Percentiles rank a stretch among this genome's conserved stretches.
phyloP scores from a whole-genome alignment of 2,888 invertebrate genomes.

The Loripinus fragilis region DNA sequence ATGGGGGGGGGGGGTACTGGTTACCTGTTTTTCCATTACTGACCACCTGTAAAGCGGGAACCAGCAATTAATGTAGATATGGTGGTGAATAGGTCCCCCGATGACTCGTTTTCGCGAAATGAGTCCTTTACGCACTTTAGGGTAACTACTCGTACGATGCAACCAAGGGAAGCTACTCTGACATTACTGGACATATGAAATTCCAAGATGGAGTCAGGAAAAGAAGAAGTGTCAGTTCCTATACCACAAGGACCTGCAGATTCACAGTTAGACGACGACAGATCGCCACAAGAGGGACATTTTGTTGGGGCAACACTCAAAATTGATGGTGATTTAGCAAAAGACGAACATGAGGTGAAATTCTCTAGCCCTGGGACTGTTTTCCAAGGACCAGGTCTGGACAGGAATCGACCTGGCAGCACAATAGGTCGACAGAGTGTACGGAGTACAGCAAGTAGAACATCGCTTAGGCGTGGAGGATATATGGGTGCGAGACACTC shows the following conservation, averaged over 20 bases:
- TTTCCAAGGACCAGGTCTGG: conserved; percentile 55
- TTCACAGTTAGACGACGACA: conserved; percentile 71
- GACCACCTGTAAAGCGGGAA: no score
- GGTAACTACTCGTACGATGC: no score
- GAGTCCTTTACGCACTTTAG: no score
- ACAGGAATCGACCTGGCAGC: conserved; percentile 72
- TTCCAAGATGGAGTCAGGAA: conserved; percentile 55
- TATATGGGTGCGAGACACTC: conserved; percentile 58
- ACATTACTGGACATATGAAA: conserved; percentile 18
- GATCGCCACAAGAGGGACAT: conserved; percentile 62
- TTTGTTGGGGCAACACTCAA: conserved; percentile 75
- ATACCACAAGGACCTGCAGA: conserved; percentile 40
- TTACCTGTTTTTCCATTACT: no score
- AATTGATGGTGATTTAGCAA: conserved; percentile 56
- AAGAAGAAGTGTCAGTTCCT: conserved; percentile 28
- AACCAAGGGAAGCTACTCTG: conserved; percentile 28
- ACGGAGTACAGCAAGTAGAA: conserved; percentile 69
- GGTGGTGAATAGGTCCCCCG: no score
- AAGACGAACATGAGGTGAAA: conserved; percentile 27
- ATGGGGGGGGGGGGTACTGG: no score
- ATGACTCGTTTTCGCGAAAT: no score
- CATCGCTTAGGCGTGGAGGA: conserved; percentile 68
- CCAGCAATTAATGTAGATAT: no score
- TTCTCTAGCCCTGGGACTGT: conserved; percentile 57
- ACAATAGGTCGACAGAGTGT: conserved; percentile 72